Conservation (phyloP, 1,140 invertebrate genomes). For the Ylistrum balloti region DNA sequence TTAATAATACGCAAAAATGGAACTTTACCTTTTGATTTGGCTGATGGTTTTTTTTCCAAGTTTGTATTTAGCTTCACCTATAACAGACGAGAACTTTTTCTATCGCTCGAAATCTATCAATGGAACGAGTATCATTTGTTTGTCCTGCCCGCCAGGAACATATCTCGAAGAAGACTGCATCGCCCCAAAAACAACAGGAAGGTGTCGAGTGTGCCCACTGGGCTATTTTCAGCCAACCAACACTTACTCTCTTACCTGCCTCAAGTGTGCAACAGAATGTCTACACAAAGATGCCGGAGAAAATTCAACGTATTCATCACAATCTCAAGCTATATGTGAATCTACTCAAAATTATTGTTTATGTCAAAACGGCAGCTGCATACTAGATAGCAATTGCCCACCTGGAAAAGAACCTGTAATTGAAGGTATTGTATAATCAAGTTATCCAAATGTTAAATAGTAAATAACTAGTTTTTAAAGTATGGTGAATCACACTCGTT, state of each 20-base stretch:
- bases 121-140: background rate
- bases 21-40: background rate
- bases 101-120: background rate
- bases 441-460: too few relatives aligned
- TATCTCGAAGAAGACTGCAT: background rate
- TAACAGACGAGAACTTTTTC: background rate
- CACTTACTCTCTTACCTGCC: background rate
- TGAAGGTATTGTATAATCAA: slow-evolving; percentile 5
- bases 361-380: background rate
- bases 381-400: background rate
- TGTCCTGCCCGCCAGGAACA: background rate
- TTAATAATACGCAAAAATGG: background rate
- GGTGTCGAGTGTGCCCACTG: background rate
- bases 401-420: background rate
- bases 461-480: too few relatives aligned
- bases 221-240: background rate
- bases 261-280: background rate
- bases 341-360: background rate
- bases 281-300: background rate
- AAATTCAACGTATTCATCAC: background rate
- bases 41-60: background rate
- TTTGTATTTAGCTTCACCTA: background rate
- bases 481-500: too few relatives aligned
- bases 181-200: background rate
- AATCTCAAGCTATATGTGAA: background rate